Evolutionary conservation across 1,140 invertebrate species (phyloP), one percentile per base, ranked within the genome.

Genomic region (Lasioglossum baleicum): DNA sequence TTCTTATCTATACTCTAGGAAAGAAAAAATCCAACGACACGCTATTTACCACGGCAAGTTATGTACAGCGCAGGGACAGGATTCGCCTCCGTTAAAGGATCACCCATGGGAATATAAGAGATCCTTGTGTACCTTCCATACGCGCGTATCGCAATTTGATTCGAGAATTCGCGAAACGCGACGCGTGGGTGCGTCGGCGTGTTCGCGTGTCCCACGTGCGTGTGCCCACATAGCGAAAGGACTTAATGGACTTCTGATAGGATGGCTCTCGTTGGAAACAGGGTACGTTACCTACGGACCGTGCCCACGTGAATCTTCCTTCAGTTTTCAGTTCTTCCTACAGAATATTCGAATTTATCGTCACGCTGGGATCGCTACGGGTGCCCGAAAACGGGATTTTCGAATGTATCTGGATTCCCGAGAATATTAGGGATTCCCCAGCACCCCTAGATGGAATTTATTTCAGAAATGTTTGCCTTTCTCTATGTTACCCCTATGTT

Each of bases 171-270:
- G 76, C 69, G 60, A 79, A 79, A 79, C 76, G 76, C 69, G 70
- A 51, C 64, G 82, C 78, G 85, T 83, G 84, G 85, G 84, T 76
- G 84, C 65, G 26, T 22, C 48, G 35, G 66, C 75, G 56, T 26
- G 76, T 79, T 73, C 76, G 26, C 68, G 69, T 79, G 70, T 79
- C 76, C 76, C 76, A 73, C 74, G 75, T 66, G 80, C 78, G 68
- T 75, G 69, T 87, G 84, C 86, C 83, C 78, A 87, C 87, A 87
- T 85, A 73, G 74, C 78, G 84, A 86, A 81, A 80, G 81, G 87
- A 83, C 83, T 87, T 89, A 90, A 90, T 90, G 85, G 88, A 88
- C 85, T 87, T 85, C 85, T 83, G 88, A 90, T 87, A 84, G 84
- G 44, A 73, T 70, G 56, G 56, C 20, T n/a, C 13, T 53, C 13